These are phyloP conservation scores for Schizaphis graminum DNA, from an alignment of 2,888 invertebrate genomes.

Conservation along the genomic window DNA sequence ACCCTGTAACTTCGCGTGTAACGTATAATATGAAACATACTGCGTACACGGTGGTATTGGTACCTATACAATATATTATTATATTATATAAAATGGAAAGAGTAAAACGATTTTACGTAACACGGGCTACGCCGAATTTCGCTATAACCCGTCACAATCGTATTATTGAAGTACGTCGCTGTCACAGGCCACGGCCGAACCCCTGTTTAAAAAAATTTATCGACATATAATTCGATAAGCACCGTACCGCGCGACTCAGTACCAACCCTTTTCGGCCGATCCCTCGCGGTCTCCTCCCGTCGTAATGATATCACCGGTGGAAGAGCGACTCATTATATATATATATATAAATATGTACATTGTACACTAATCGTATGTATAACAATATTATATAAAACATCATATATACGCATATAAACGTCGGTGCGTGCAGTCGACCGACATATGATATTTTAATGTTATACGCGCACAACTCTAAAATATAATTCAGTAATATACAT, in stretches of 20 bases:
- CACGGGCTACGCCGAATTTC: neutral
- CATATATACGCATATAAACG: neutral
- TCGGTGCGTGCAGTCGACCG: neutral
- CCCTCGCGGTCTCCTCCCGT: neutral
- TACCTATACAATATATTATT: neutral
- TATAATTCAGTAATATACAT: neutral
- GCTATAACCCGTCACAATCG: neutral
- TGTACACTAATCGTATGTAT: neutral
- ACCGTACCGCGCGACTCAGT: neutral
- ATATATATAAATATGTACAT: no score
- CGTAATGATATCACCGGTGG: neutral
- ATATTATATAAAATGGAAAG: neutral
- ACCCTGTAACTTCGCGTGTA: neutral
- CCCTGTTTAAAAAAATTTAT: slow-evolving; percentile 9
- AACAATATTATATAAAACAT: neutral
- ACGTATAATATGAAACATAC: neutral
- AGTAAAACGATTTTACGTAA: neutral
- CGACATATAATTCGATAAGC: slow-evolving; percentile 49
- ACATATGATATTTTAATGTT: neutral
- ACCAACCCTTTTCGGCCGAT: neutral
- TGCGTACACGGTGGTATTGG: neutral
- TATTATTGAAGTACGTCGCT: neutral
- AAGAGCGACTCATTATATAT: neutral
- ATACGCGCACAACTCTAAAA: neutral
- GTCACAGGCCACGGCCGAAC: neutral